A percentile compares a stretch with the other conserved stretches of the same genome.
phyloP scores from a whole-genome alignment of 2,113 vertebrate genomes.

The Tachysurus vachellii region DNA sequence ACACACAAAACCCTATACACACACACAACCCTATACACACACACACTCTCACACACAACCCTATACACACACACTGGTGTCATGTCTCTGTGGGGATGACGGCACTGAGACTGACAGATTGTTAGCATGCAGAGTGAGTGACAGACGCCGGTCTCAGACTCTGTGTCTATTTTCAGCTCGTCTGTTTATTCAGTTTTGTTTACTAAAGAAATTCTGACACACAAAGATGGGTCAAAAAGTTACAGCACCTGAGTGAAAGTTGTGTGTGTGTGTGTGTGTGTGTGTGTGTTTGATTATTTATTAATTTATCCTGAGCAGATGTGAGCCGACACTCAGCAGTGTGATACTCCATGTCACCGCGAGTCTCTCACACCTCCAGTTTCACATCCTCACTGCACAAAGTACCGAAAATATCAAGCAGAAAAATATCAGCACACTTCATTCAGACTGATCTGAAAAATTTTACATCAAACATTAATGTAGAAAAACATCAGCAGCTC shows the following conservation, averaged over 20 bases:
- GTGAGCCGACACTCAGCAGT: background rate
- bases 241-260: background rate
- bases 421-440: no score
- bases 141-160: constrained; percentile 14
- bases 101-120: constrained; percentile 11
- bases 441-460: no score
- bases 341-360: background rate
- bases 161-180: background rate
- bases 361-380: no score
- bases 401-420: no score
- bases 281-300: background rate
- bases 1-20: no score
- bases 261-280: background rate
- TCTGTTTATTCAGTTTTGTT: constrained; percentile 29
- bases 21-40: background rate
- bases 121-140: constrained; percentile 16
- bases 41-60: constrained; percentile 12
- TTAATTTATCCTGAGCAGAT: background rate
- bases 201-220: constrained; percentile 4
- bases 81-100: constrained; percentile 10
- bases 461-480: no score
- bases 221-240: background rate
- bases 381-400: no score
- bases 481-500: no score
- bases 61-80: background rate